Base-by-base conservation (phyloP, 2,113 vertebrate genomes). In the Chionis minor region DNA sequence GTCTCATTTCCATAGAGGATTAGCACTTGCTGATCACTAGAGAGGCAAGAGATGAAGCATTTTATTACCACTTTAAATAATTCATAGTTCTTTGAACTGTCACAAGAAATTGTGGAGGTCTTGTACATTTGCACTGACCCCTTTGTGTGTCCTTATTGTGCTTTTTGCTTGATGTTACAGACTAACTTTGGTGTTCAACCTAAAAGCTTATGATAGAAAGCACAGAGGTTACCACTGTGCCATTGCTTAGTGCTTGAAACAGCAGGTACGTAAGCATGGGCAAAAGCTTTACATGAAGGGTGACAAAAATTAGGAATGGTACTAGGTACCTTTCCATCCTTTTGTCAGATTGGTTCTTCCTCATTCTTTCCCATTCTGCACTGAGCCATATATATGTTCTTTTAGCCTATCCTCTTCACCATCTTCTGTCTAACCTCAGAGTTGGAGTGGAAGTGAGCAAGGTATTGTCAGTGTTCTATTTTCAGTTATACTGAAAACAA, bases 1-100 rank as follows among this genome's bases (percentile, higher is more conserved):
- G 2, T 40, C 78, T 20, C 35, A 14, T 88, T 95, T 97, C 69
- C 22, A n/a, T 28, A 55, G 83, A 92, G 54, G 71, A 63, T 86
- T 89, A 96, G 47, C 27, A 21, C 32, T 83, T 95, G 38, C 67
- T 91, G 82, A 59, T 90, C 28, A 44, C 63, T 90, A 87, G 73
- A 93, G 40, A 88, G 61, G 38, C 35, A 94, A 65, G 75, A 84
- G 40, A 59, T 24, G 71, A 32, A 77, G 63, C 61, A 27, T 91
- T 92, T 92, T 69, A 61, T 90, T 89, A 82, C 27, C 7, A 45
- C 55, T 97, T 95, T 52, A 92, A 81, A n/a, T 97, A 93, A 95
- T 79, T 95, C 14, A 17, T 38, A 42, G 19, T 32, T 91, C 56
- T 90, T 79, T 63, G 85, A 80, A 84, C 45, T 89, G 56, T 74